Base-by-base conservation (phyloP, 2,113 vertebrate species). In the Gila orcuttii region DNA sequence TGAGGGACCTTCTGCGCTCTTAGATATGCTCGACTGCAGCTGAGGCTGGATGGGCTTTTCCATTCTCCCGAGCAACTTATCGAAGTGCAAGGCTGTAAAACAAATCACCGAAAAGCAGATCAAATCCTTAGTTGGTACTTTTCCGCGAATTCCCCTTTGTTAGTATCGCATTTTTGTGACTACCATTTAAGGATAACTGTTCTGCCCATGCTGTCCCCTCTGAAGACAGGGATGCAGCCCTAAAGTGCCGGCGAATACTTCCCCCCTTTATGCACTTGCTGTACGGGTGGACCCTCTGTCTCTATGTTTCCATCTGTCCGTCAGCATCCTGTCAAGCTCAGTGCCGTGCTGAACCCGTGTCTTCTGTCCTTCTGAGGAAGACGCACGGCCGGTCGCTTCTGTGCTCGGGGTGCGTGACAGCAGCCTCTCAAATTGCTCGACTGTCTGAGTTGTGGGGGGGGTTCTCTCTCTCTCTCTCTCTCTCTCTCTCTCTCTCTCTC, bases 11-110 rank as follows among this genome's bases (percentile, higher is more conserved):
- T 95, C 93, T 8, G 91, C 87, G 71, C 92, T 86, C 78, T 92
- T 93, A 42, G 91, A 78, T 85, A 90, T 90, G 79, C 85, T 78
- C 73, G 90, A 86, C 80, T 88, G 89, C 71, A 69, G 78, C 88
- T 91, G 90, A 77, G 86, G 86, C 87, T 90, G 92, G 17, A 81
- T 83, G 76, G 90, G 85, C 85, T 91, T 93, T 87, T 94, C 94
- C 94, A 94, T 95, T 86, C 55, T 81, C 45, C 50, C 52, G 73
- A 86, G 87, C 86, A 86, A 85, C 84, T 87, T 86, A 88, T 23
- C 77, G 84, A 47, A 82, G 77, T 87, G 78, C 86, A 50, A 83
- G 21, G 59, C 59, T 77, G 45, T 59, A 36, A 82, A 68, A 60
- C 73, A 59, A 89, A 87, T 85, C 80, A 55, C 13, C 85, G 36